Conservation (phyloP, 2,797 vertebrate genomes). For the Tolypeutes matacus region DNA sequence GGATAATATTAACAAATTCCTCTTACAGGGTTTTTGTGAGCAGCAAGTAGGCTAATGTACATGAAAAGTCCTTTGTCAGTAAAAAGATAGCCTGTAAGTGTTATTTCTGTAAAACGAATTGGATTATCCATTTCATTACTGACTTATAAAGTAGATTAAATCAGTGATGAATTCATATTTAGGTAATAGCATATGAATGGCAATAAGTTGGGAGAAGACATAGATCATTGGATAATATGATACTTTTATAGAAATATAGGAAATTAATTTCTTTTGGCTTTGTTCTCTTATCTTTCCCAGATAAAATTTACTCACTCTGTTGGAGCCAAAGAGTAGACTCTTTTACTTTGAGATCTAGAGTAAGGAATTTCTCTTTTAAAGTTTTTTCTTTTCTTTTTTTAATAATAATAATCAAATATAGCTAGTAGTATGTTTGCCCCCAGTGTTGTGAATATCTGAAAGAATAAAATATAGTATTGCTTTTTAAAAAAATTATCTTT, state of each 20-base stretch:
- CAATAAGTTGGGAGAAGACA: not conserved
- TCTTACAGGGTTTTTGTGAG: conserved; percentile 32
- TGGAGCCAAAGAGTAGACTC: not conserved
- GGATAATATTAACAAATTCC: not conserved
- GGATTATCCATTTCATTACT: conserved; percentile 50
- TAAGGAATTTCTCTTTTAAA: not conserved
- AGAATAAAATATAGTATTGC: not conserved
- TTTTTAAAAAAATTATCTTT: not conserved
- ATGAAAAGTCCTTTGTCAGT: not conserved
- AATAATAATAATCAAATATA: not conserved
- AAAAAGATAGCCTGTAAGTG: not conserved
- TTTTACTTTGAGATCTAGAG: conserved; percentile 27
- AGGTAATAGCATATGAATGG: not conserved
- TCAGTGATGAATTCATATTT: conserved; percentile 40
- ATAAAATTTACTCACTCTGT: conserved; percentile 54
- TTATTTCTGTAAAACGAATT: conserved; percentile 63
- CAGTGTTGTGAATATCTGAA: not conserved
- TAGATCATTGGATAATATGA: not conserved
- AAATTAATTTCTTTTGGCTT: conserved; percentile 66
- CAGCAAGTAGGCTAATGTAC: not conserved
- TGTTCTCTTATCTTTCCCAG: not conserved
- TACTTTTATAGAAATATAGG: conserved; percentile 49
- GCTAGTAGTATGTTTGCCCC: not conserved
- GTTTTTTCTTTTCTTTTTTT: not conserved
- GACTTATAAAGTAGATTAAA: conserved; percentile 46